Percentiles rank a stretch among this genome's conserved stretches.
Conservation (phyloP, 1,140 invertebrate species). For the Drosophila setifemur region DNA sequence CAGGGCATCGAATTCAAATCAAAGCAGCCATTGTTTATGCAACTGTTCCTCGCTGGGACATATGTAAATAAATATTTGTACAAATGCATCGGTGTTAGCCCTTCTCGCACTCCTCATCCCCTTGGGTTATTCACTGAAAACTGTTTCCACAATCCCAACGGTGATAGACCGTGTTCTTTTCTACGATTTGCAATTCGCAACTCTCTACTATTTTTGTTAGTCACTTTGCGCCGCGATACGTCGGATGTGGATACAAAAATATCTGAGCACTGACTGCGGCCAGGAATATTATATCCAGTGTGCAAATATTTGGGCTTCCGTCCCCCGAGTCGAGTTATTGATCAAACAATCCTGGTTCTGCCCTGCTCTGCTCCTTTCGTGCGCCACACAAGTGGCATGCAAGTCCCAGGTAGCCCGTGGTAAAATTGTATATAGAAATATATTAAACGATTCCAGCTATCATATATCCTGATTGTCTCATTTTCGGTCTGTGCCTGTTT, state of each 20-base stretch:
- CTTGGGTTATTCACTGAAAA: slow-evolving; percentile 5
- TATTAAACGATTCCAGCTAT: slow-evolving; percentile 45
- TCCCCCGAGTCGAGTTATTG: slow-evolving; percentile 43
- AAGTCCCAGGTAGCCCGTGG: slow-evolving; percentile 11
- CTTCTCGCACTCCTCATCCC: background rate
- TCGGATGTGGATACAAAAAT: slow-evolving; percentile 42
- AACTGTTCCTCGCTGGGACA: slow-evolving; percentile 38
- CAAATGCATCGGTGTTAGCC: slow-evolving; percentile 38
- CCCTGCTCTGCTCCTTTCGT: slow-evolving; percentile 49
- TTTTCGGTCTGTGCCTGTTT: background rate
- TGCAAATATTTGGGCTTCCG: slow-evolving; percentile 51
- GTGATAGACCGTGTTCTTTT: background rate
- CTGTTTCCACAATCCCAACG: slow-evolving; percentile 14
- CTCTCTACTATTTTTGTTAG: slow-evolving; percentile 18
- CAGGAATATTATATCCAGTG: slow-evolving; percentile 20
- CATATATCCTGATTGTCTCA: slow-evolving; percentile 37
- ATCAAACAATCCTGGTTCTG: slow-evolving; percentile 59
- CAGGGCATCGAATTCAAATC: slow-evolving; percentile 15
- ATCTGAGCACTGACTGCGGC: slow-evolving; percentile 52
- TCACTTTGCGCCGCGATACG: slow-evolving; percentile 43
- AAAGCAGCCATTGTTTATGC: slow-evolving; percentile 44
- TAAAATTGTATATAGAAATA: slow-evolving; percentile 47
- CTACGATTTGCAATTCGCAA: background rate
- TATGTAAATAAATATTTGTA: slow-evolving; percentile 24
- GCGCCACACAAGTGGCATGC: slow-evolving; percentile 54